phyloP scores from a whole-genome alignment of 1,140 invertebrate species.

The Leucophenga varia region DNA sequence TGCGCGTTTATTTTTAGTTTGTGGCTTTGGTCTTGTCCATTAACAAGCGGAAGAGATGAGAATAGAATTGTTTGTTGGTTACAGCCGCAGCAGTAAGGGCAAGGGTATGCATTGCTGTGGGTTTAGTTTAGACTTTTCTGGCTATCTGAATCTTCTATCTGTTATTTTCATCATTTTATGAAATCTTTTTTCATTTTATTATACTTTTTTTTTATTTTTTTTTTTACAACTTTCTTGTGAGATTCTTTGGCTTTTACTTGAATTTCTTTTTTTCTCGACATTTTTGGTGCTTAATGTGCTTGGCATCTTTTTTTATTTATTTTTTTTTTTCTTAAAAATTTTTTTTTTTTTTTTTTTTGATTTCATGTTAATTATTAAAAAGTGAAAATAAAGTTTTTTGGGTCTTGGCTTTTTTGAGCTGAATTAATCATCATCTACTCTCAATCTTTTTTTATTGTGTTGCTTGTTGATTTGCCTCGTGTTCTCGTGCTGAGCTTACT shows the following conservation, averaged over 20 bases:
- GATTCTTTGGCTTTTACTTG: slow-evolving; percentile 11
- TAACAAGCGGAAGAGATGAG: neutral
- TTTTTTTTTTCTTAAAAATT: slow-evolving; percentile 5
- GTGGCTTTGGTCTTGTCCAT: slow-evolving; percentile 11
- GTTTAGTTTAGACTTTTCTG: too few relatives aligned
- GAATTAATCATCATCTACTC: slow-evolving; percentile 30
- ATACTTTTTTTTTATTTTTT: too few relatives aligned
- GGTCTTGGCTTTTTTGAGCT: slow-evolving; percentile 13
- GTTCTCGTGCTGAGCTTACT: neutral
- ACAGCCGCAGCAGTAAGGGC: neutral
- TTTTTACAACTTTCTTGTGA: slow-evolving; percentile 47
- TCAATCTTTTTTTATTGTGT: slow-evolving; percentile 14
- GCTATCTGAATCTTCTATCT: neutral
- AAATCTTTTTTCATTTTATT: slow-evolving; percentile 37
- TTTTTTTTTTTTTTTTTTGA: slow-evolving; percentile 18
- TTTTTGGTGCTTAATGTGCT: slow-evolving; percentile 28
- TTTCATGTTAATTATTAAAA: slow-evolving; percentile 55
- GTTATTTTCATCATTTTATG: slow-evolving; percentile 37
- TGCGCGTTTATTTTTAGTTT: slow-evolving; percentile 19
- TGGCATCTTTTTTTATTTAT: slow-evolving; percentile 29
- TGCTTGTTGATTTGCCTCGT: neutral
- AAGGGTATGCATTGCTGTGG: too few relatives aligned
- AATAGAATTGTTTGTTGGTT: slow-evolving; percentile 17
- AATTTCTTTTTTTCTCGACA: slow-evolving; percentile 1
- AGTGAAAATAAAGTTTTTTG: slow-evolving; percentile 45